Evolutionary conservation across 2,113 vertebrate species (phyloP).

Genomic region (Platysternon megacephalum): DNA sequence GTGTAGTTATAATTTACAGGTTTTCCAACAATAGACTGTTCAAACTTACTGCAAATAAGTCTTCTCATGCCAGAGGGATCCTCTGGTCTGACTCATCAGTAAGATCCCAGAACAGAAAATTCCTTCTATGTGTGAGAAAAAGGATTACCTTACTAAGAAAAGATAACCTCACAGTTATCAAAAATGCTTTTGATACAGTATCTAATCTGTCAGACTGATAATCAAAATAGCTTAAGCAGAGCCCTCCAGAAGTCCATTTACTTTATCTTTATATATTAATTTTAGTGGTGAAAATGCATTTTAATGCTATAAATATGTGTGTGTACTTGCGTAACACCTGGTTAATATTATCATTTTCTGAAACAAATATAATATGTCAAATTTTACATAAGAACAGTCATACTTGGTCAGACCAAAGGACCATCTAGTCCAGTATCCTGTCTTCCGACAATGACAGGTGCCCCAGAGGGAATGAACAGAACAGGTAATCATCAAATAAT

Average conservation of each 20-base stretch:
- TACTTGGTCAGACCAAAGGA: too few relatives aligned
- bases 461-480: too few relatives aligned
- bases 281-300: neutral
- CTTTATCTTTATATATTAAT: neutral
- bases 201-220: neutral
- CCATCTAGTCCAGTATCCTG: too few relatives aligned
- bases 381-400: neutral
- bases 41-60: neutral
- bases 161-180: neutral
- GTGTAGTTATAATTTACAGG: neutral
- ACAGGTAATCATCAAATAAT: too few relatives aligned
- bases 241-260: neutral
- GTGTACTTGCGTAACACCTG: neutral
- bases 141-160: accelerated
- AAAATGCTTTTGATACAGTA: accelerated
- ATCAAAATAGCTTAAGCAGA: neutral
- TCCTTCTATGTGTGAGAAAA: neutral
- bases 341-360: neutral
- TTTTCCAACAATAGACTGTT: neutral
- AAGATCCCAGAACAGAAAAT: neutral
- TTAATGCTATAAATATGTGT: neutral
- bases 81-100: neutral
- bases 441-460: too few relatives aligned
- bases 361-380: neutral
- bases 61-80: neutral